Evolutionary conservation across 2,888 invertebrate genomes (phyloP), one percentile per base, ranked within the genome.

Genomic region (Norana najaformis): DNA sequence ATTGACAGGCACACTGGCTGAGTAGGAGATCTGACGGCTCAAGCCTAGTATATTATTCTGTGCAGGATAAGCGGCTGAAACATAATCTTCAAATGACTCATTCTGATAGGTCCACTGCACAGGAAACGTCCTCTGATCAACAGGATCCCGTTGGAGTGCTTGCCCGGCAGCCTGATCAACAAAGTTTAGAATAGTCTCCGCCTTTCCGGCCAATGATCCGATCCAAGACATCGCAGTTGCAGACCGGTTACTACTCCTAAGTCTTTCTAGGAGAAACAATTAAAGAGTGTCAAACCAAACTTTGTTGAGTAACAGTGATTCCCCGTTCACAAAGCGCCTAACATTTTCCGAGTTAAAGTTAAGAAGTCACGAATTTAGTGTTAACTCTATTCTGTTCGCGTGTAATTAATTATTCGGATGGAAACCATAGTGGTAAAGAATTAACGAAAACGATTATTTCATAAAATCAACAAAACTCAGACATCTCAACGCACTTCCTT

Each of bases 121-220:
- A 83, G 89, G 89, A 39, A 89, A 30, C 38, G 83, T 38, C 34
- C 83, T 38, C 37, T 69, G 89, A 30, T 89, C 89, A 18, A 36
- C 41, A 35, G 69, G 53, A 18, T 89, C 85, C 34, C 35, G 34
- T 88, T 93, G 94, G 35, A 95, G 92, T 3, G 96, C 97, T 36
- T 95, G 96, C 0, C 97, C 97, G 38, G 97, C 97, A 94, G 96
- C 96, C 93, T 97, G 96, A 93, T 97, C 97, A 38, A 97, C 94
- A 93, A 96, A 96, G 93, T 97, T 97, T 36, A 97, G 95, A 91
- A 97, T 96, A 93, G 96, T 96, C 93, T 97, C 97, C 30, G 97
- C 97, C 92, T 96, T 97, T 41, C 96, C 97, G 91, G 97, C 97
- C 90, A 97, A 95, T 91, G 96, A 97, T 91, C 96, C 95, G 91